A percentile compares a stretch with the other conserved stretches of the same genome.
These are phyloP conservation scores for Chelonia mydas DNA, from an alignment of 2,797 vertebrate genomes.

Conservation along the genomic window DNA sequence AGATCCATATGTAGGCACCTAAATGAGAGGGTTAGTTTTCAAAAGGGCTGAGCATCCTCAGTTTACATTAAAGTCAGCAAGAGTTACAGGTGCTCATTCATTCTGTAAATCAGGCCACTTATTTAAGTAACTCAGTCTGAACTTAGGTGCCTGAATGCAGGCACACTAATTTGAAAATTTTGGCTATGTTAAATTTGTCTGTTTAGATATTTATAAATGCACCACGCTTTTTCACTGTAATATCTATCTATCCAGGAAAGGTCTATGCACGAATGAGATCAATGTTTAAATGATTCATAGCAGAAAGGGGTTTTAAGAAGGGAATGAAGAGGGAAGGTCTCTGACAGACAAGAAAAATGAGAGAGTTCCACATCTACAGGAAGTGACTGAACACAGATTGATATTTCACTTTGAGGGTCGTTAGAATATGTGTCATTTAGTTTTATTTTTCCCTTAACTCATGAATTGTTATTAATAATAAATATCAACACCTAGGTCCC, in stretches of 20 bases:
- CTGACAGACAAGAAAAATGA: background rate
- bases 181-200: background rate
- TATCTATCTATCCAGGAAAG: background rate
- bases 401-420: background rate
- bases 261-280: background rate
- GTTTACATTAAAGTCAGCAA: background rate
- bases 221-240: background rate
- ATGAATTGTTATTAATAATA: background rate
- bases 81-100: background rate
- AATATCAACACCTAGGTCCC: background rate
- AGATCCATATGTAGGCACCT: background rate
- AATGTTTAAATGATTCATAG: background rate
- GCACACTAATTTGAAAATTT: background rate
- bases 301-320: background rate
- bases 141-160: background rate
- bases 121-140: rapidly evolving
- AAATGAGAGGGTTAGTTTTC: background rate
- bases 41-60: background rate
- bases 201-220: background rate
- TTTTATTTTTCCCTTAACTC: background rate
- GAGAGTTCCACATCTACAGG: background rate
- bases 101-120: background rate
- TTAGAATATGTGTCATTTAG: background rate
- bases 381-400: background rate
- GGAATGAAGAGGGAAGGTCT: background rate